These are phyloP conservation scores for Plebejus anna DNA, from an alignment of 2,888 invertebrate genomes.

Conservation along the genomic window DNA sequence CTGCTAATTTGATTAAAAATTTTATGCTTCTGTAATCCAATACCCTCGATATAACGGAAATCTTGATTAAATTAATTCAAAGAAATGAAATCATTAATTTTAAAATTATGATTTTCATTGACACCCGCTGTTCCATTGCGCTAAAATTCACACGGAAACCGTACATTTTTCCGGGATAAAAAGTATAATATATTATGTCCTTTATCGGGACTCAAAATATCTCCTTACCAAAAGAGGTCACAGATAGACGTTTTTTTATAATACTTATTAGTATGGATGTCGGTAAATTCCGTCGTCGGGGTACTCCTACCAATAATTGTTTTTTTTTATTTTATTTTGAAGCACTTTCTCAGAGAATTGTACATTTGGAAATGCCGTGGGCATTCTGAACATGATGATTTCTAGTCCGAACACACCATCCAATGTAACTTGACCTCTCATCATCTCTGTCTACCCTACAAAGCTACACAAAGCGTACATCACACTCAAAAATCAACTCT, in stretches of 20 bases:
- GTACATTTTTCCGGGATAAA: too few relatives aligned
- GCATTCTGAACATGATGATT: slow-evolving; percentile 22
- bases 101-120: background rate
- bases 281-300: background rate
- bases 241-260: background rate
- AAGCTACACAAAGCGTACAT: background rate
- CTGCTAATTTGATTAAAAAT: background rate
- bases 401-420: slow-evolving; percentile 17
- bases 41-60: background rate
- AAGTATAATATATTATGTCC: too few relatives aligned
- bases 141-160: too few relatives aligned
- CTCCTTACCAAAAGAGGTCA: too few relatives aligned
- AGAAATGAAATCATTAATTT: background rate
- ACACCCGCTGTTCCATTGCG: background rate
- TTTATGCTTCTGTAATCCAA: slow-evolving; percentile 4
- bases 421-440: slow-evolving; percentile 19
- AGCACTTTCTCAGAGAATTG: background rate
- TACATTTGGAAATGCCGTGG: slow-evolving; percentile 22
- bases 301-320: background rate
- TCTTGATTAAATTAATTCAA: background rate
- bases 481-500: slow-evolving; percentile 20
- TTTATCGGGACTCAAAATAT: too few relatives aligned
- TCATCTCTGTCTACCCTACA: slow-evolving; percentile 20
- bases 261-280: background rate
- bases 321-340: background rate